Percentiles rank a stretch among this genome's conserved stretches.
phyloP scores from a whole-genome alignment of 2,888 invertebrate genomes.

The Hypselothyrea guttata region DNA sequence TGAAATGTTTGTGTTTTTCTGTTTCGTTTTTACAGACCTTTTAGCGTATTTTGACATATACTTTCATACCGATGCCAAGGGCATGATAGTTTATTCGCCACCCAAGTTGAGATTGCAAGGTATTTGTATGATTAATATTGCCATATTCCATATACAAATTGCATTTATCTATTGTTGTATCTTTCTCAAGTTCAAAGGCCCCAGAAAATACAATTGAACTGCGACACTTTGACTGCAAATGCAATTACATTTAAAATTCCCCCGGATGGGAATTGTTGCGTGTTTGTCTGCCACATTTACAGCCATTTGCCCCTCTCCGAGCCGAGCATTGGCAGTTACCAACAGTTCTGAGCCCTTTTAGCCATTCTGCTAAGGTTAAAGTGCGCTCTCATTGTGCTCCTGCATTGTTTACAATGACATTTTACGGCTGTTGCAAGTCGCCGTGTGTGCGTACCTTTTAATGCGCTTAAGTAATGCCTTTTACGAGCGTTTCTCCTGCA shows the following conservation, averaged over 20 bases:
- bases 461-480: slow-evolving; percentile 60
- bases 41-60: slow-evolving; percentile 88
- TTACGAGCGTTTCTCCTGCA: slow-evolving; percentile 59
- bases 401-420: slow-evolving; percentile 60
- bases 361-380: slow-evolving; percentile 34
- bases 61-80: slow-evolving; percentile 89
- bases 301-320: slow-evolving; percentile 15
- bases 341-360: slow-evolving; percentile 26
- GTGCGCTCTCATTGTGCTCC: slow-evolving; percentile 49
- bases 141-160: slow-evolving; percentile 33
- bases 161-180: slow-evolving; percentile 18
- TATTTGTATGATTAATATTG: slow-evolving; percentile 82
- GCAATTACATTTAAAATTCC: slow-evolving; percentile 66
- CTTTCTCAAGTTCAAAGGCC: neutral
- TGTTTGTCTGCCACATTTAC: slow-evolving; percentile 19
- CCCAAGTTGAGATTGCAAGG: slow-evolving; percentile 88
- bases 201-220: neutral
- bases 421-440: slow-evolving; percentile 61
- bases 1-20: slow-evolving; percentile 45
- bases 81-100: slow-evolving; percentile 86
- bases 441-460: slow-evolving; percentile 41
- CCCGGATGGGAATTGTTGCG: slow-evolving; percentile 36
- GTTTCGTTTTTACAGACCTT: slow-evolving; percentile 86
- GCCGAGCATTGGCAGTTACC: slow-evolving; percentile 2
- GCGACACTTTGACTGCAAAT: slow-evolving; percentile 16